Conservation (phyloP, 2,888 invertebrate species). For the Drosophila robusta region DNA sequence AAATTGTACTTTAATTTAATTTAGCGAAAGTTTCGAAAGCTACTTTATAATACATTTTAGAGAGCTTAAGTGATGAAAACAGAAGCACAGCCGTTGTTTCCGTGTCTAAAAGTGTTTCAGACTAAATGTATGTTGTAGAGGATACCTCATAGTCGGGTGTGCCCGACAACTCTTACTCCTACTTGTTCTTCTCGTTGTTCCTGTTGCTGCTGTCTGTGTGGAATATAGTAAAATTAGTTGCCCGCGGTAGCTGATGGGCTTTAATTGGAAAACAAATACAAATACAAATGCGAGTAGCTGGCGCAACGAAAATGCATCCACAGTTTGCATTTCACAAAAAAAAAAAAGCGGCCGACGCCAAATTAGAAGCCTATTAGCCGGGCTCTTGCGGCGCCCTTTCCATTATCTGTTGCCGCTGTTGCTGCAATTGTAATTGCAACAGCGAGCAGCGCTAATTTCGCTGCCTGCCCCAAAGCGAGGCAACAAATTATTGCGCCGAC, state of each 20-base stretch:
- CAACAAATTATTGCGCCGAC: slow-evolving; percentile 61
- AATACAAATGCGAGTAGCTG: slow-evolving; percentile 5
- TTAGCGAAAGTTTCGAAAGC: too few species aligned
- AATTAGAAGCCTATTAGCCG: slow-evolving; percentile 72
- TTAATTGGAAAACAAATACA: slow-evolving; percentile 63
- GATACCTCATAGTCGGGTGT: not conserved
- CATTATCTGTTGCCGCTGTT: slow-evolving; percentile 17
- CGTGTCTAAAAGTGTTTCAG: too few species aligned
- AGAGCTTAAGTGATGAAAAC: too few species aligned
- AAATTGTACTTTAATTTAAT: too few species aligned
- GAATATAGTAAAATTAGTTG: slow-evolving; percentile 65
- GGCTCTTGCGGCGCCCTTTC: slow-evolving; percentile 12
- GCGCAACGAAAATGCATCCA: slow-evolving; percentile 32
- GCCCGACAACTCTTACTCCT: too few species aligned
- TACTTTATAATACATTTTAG: too few species aligned
- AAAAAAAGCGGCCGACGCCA: slow-evolving; percentile 37
- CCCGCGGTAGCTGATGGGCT: slow-evolving; percentile 66
- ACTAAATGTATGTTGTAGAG: not conserved
- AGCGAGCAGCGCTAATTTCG: slow-evolving; percentile 46
- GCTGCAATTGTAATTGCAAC: slow-evolving; percentile 52
- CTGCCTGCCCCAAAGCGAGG: slow-evolving; percentile 51
- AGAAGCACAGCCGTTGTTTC: too few species aligned
- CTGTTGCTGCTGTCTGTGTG: slow-evolving; percentile 17
- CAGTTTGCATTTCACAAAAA: slow-evolving; percentile 11
- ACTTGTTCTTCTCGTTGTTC: slow-evolving; percentile 1